phyloP scores from a whole-genome alignment of 2,113 vertebrate genomes.

The Microtus pennsylvanicus region DNA sequence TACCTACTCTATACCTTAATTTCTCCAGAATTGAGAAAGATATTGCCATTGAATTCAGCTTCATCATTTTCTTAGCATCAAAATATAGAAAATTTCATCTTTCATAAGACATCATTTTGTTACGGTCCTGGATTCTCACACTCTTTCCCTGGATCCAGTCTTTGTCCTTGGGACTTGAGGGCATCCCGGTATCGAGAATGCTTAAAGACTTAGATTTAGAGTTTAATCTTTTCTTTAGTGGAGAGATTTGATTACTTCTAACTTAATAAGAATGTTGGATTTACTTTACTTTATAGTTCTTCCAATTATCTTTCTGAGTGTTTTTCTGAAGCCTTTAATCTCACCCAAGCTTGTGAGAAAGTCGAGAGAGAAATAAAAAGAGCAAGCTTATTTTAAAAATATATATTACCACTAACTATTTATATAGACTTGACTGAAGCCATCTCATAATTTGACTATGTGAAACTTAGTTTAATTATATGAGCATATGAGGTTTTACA shows the following conservation, averaged over 20 bases:
- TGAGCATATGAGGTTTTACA: not conserved
- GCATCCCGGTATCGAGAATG: not conserved
- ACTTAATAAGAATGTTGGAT: constrained; percentile 70
- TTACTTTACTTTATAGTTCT: constrained; percentile 75
- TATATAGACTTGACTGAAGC: constrained; percentile 37
- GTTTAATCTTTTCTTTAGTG: constrained; percentile 67
- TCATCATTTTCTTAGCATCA: not conserved
- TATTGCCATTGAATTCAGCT: not conserved
- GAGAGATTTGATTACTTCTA: constrained; percentile 70
- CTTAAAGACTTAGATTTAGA: constrained; percentile 50
- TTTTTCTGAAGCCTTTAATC: constrained; percentile 58
- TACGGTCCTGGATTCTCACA: not conserved
- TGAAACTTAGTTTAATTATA: constrained; percentile 55
- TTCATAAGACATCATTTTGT: not conserved
- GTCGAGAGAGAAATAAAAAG: constrained; percentile 6
- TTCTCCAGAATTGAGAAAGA: not conserved
- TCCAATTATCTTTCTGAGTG: constrained; percentile 68
- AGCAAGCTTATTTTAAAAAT: not conserved
- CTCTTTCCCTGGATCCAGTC: not conserved
- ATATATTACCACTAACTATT: constrained; percentile 41
- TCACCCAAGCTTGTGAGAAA: constrained; percentile 65
- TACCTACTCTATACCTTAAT: not conserved
- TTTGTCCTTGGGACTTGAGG: constrained; percentile 1
- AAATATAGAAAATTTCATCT: not conserved
- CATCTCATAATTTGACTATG: constrained; percentile 40